Base-by-base conservation (phyloP, 2,113 vertebrate species). In the Fregetta grallaria region DNA sequence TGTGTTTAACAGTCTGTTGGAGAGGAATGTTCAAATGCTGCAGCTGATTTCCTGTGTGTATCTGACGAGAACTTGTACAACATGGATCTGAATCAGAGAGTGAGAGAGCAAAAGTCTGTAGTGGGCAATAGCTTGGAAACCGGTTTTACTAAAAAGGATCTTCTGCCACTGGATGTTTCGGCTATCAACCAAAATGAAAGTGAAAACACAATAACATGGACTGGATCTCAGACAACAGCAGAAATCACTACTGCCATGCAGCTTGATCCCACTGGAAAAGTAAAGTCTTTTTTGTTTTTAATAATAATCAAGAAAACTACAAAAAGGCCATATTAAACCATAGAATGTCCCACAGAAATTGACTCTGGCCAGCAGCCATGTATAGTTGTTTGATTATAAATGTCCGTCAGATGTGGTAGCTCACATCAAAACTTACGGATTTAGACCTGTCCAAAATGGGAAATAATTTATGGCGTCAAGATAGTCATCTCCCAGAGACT, bases 1-100 rank as follows among this genome's bases (percentile, higher is more conserved):
- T 90, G 65, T 97, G 75, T 96, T 94, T 45, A 98, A 72, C 96
- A 98, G 98, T 96, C 97, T 79, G 21, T 94, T 94, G 97, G 74
- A 61, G 97, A 98, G 92, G 98, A 97, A 76, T 89, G 96, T 94
- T 97, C 81, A 80, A 58, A 94, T 92, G 68, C 58, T 79, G 65
- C 88, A 79, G 71, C 90, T 85, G 97, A 96, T 94, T 94, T 96
- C 30, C 75, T 16, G 38, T 8, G 38, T 18, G 63, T 97, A 36
- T 96, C 96, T 73, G 96, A 94, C 50, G 96, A 97, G 63, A 97
- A 94, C 66, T 44, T 97, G 1, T 98, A 96, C 56, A 77, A 63
- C 16, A 91, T 97, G 78, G 97, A 94, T 81, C 76, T 97, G 63
- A 89, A 94, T 55, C 96, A 97, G 47, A 95, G 84, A 86, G 67